Percentiles rank a stretch among this genome's conserved stretches.
phyloP scores from a whole-genome alignment of 2,888 invertebrate species.

The Cerceris ruficornis region DNA sequence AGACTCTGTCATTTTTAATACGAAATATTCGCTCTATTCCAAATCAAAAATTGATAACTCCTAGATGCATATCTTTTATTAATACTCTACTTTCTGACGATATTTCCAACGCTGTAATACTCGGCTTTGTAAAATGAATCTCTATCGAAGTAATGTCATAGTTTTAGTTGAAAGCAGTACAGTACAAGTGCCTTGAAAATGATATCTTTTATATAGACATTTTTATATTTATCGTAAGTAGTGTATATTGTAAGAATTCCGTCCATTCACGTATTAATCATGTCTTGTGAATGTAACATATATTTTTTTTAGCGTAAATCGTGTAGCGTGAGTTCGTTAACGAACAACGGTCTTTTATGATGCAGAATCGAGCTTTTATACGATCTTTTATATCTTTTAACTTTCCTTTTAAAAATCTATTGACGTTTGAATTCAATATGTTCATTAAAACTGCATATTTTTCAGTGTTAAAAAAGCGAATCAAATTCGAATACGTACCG shows the following conservation, averaged over 20 bases:
- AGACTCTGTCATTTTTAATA: constrained; percentile 9
- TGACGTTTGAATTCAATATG: not conserved
- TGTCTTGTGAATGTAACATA: constrained; percentile 4
- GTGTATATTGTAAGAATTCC: constrained; percentile 48
- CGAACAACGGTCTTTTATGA: too few relatives aligned
- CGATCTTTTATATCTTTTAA: too few relatives aligned
- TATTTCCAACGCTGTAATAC: too few relatives aligned
- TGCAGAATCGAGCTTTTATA: too few relatives aligned
- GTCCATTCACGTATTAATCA: constrained; percentile 53
- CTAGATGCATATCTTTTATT: not conserved
- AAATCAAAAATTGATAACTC: constrained; percentile 5
- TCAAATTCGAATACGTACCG: not conserved
- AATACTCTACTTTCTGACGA: too few relatives aligned
- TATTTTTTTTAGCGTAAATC: not conserved
- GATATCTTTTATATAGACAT: constrained; percentile 36
- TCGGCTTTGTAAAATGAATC: constrained; percentile 11
- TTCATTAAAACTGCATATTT: not conserved
- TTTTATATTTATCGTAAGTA: constrained; percentile 38
- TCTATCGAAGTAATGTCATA: constrained; percentile 12
- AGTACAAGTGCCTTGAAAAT: constrained; percentile 25
- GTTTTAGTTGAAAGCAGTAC: constrained; percentile 7
- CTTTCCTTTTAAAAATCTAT: too few relatives aligned
- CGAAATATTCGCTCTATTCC: not conserved
- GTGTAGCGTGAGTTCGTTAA: not conserved
- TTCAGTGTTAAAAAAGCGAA: too few relatives aligned